Evolutionary conservation across 1,140 invertebrate genomes (phyloP).

Genomic region (Drosophila equinoxialis): DNA sequence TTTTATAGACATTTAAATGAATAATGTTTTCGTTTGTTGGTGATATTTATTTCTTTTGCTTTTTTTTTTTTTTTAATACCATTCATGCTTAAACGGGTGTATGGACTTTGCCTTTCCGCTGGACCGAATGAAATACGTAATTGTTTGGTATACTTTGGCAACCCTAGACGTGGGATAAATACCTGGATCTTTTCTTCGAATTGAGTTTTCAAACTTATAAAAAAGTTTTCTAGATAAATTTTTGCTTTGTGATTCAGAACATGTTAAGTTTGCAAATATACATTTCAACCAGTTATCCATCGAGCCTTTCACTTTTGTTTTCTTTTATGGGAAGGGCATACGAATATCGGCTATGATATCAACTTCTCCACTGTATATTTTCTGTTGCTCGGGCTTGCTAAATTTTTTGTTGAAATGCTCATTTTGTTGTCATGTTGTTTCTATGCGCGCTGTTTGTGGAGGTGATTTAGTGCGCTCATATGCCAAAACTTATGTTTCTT

Average conservation of each 20-base stretch:
- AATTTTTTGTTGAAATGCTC: conserved; percentile 72
- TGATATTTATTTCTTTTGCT: conserved; percentile 56
- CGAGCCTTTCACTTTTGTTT: too few species aligned
- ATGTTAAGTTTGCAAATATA: too few species aligned
- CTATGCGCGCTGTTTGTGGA: conserved; percentile 59
- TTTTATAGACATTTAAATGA: conserved; percentile 79
- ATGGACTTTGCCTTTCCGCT: neutral
- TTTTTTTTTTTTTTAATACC: conserved; percentile 27
- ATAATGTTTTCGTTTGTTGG: conserved; percentile 78
- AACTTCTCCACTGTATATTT: neutral
- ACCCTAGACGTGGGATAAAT: too few species aligned
- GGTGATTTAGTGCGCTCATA: conserved; percentile 71
- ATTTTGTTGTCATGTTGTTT: conserved; percentile 80
- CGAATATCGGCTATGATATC: neutral
- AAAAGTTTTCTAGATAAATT: too few species aligned
- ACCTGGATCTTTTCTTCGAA: too few species aligned
- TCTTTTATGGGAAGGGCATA: neutral
- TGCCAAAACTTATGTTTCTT: conserved; percentile 75
- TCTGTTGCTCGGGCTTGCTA: conserved; percentile 53
- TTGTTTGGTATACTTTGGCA: too few species aligned
- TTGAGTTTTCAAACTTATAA: too few species aligned
- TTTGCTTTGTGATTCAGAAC: too few species aligned
- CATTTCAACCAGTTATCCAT: too few species aligned
- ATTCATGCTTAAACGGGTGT: neutral
- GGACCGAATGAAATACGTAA: too few species aligned